These are phyloP conservation scores for Campopleginae sp. DNA, from an alignment of 2,888 invertebrate genomes.

Conservation along the genomic window DNA sequence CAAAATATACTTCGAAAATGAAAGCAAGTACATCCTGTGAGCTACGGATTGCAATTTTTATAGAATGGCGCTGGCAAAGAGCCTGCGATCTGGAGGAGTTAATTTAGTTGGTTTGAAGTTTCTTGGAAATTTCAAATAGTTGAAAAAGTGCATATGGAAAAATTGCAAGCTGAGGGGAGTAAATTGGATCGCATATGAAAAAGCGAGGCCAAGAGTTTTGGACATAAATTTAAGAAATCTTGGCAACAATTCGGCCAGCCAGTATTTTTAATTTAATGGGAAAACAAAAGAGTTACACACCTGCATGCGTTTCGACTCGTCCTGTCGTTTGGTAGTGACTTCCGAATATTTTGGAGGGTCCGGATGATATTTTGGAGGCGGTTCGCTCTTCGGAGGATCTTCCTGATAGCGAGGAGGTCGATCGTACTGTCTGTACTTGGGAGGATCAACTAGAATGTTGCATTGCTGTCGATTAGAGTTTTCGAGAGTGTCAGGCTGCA, in stretches of 20 bases:
- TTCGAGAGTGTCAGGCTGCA: conserved; percentile 73
- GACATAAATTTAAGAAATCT: background rate
- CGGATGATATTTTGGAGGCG: conserved; percentile 79
- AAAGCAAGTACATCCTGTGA: background rate
- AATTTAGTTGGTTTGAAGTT: background rate
- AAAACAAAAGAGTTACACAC: conserved; percentile 68
- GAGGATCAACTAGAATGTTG: conserved; percentile 77
- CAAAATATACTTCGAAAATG: background rate
- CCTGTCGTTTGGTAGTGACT: conserved; percentile 77
- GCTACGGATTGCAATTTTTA: background rate
- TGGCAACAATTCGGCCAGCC: background rate
- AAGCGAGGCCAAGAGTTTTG: background rate
- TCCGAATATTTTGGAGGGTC: conserved; percentile 81
- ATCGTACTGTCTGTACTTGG: conserved; percentile 80
- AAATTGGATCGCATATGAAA: background rate
- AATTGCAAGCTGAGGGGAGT: background rate
- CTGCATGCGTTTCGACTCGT: conserved; percentile 76
- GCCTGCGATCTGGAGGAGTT: background rate
- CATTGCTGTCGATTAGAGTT: conserved; percentile 75
- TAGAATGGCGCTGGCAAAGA: background rate
- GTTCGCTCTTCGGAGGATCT: conserved; percentile 77
- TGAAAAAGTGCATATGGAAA: background rate
- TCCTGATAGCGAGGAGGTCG: conserved; percentile 81
- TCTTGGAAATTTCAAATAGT: background rate
- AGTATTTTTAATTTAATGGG: background rate